Conservation (phyloP, 92 coral and sea anemone species). For the Porites evermanni region DNA sequence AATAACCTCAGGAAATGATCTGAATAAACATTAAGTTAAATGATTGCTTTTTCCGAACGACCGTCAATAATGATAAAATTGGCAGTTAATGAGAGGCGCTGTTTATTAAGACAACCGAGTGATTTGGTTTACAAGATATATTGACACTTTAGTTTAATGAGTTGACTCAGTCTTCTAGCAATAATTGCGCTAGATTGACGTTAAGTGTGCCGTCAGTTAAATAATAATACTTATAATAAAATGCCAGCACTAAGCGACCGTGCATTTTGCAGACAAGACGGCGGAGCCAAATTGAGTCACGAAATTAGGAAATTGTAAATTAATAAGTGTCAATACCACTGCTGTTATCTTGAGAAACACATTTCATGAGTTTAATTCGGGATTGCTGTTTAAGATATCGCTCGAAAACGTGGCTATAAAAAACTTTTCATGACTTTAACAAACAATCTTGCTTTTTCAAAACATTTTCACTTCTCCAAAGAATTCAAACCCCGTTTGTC, state of each 20-base stretch:
- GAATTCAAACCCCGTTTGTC: neutral
- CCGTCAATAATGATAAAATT: too few relatives aligned
- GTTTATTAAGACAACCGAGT: too few relatives aligned
- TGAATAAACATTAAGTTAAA: too few relatives aligned
- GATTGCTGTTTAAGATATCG: neutral
- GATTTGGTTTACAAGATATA: too few relatives aligned
- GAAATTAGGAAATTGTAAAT: neutral
- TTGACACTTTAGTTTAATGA: too few relatives aligned
- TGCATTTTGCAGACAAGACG: neutral
- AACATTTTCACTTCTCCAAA: neutral
- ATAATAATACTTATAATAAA: too few relatives aligned
- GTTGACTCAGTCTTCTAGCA: too few relatives aligned
- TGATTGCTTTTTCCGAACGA: too few relatives aligned
- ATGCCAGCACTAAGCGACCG: neutral
- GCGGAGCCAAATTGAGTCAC: neutral
- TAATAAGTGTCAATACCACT: neutral
- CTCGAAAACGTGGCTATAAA: neutral
- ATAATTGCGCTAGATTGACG: too few relatives aligned
- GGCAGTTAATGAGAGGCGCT: too few relatives aligned
- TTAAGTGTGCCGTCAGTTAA: too few relatives aligned
- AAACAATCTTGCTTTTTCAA: neutral
- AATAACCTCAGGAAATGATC: too few relatives aligned
- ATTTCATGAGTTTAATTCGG: neutral
- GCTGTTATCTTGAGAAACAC: neutral
- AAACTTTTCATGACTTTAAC: neutral